Evolutionary conservation across 2,888 invertebrate genomes (phyloP).

Genomic region (Branchellion lobata): DNA sequence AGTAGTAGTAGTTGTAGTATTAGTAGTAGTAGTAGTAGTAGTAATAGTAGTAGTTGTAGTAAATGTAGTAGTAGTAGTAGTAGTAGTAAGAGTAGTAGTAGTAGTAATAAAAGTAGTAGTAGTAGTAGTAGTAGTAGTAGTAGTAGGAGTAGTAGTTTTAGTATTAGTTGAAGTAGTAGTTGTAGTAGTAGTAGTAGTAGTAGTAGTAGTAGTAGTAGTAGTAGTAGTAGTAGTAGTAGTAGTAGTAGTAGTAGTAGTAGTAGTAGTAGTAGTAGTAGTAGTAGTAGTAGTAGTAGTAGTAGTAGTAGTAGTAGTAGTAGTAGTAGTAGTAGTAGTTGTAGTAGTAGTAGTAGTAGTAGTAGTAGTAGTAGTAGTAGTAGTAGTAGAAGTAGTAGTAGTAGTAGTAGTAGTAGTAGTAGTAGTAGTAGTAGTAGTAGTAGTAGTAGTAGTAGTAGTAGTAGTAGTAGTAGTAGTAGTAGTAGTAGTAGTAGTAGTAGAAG

Average conservation of each 20-base stretch:
- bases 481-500: slow-evolving; percentile 6
- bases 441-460: slow-evolving; percentile 9
- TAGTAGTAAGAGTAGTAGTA: too few species aligned
- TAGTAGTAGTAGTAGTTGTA: slow-evolving; percentile 5
- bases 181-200: too few species aligned
- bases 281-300: slow-evolving; percentile 9
- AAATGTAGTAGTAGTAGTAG: too few species aligned
- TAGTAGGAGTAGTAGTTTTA: too few species aligned
- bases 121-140: not conserved
- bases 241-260: too few species aligned
- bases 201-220: too few species aligned
- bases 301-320: slow-evolving; percentile 9
- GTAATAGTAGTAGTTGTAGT: too few species aligned
- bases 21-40: too few species aligned
- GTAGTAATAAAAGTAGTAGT: not conserved
- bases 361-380: slow-evolving; percentile 9
- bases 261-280: slow-evolving; percentile 9
- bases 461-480: slow-evolving; percentile 9
- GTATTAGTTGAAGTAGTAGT: slow-evolving; percentile 1
- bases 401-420: slow-evolving; percentile 9
- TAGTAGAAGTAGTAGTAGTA: slow-evolving; percentile 5
- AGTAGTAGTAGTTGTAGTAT: too few species aligned
- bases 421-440: slow-evolving; percentile 9
- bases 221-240: too few species aligned
- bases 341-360: slow-evolving; percentile 9